phyloP scores from a whole-genome alignment of 2,797 vertebrate species.

The Eulemur mongoz region DNA sequence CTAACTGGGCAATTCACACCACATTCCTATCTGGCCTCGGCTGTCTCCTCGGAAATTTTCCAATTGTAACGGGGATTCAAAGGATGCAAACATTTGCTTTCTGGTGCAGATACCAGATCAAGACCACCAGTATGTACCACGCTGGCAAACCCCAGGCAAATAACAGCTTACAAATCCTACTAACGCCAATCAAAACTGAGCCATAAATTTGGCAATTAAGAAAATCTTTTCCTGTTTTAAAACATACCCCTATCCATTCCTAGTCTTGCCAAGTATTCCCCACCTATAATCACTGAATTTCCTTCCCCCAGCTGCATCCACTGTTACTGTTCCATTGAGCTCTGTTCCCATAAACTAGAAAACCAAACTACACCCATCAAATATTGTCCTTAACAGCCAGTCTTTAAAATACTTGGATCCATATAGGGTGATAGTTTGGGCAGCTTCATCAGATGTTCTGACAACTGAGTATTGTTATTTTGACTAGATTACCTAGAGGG shows the following conservation, averaged over 20 bases:
- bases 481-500: slow-evolving; percentile 44
- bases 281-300: neutral
- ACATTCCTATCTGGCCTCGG: neutral
- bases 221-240: neutral
- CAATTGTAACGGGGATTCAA: slow-evolving; percentile 56
- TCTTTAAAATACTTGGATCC: neutral
- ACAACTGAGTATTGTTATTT: slow-evolving; percentile 49
- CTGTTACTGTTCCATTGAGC: neutral
- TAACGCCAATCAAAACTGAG: neutral
- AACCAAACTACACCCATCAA: neutral
- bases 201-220: slow-evolving; percentile 40
- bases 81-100: slow-evolving; percentile 56
- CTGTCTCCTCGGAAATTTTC: slow-evolving; percentile 48
- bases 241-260: neutral
- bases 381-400: neutral
- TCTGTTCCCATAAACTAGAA: neutral
- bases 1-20: neutral
- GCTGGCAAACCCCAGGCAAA: slow-evolving; percentile 17
- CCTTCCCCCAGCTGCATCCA: neutral
- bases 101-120: slow-evolving; percentile 53
- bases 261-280: neutral
- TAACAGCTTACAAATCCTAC: slow-evolving; percentile 45
- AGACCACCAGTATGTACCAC: slow-evolving; percentile 41
- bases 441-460: slow-evolving; percentile 14
- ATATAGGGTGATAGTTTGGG: neutral